These are phyloP conservation scores for Gasterosteus nipponicus DNA, from an alignment of 2,113 vertebrate species.

Conservation along the genomic window DNA sequence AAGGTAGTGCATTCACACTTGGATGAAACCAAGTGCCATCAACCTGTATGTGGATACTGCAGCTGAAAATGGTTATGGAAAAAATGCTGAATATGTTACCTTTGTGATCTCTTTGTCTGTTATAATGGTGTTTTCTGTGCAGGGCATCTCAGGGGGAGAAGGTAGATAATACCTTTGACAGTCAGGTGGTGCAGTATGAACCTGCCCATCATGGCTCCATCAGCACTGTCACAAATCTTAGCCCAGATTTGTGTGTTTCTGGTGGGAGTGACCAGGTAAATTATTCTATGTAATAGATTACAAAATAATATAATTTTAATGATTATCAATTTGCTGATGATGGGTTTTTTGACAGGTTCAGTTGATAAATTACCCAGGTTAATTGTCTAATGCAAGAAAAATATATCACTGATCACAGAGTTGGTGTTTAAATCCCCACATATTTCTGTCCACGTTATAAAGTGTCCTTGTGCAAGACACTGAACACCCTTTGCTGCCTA, in stretches of 20 bases:
- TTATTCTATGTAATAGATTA: background rate
- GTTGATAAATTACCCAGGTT: background rate
- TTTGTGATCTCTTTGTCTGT: background rate
- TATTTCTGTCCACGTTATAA: too few species aligned
- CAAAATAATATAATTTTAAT: background rate
- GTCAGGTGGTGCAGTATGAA: slow-evolving; percentile 76
- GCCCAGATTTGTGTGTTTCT: slow-evolving; percentile 89
- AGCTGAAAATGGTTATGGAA: background rate
- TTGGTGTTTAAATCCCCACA: too few species aligned
- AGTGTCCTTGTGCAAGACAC: too few species aligned
- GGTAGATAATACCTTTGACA: slow-evolving; percentile 57
- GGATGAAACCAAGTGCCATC: background rate
- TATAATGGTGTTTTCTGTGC: slow-evolving; percentile 38
- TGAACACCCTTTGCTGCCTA: too few species aligned
- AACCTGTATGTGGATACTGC: background rate
- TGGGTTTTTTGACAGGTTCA: background rate
- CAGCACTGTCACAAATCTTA: slow-evolving; percentile 86
- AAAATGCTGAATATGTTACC: background rate
- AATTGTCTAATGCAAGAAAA: background rate
- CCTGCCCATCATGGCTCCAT: slow-evolving; percentile 84
- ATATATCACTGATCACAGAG: too few species aligned
- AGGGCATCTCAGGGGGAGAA: slow-evolving; percentile 79
- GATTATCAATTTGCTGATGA: background rate
- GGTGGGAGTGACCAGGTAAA: slow-evolving; percentile 92
- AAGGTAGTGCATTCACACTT: background rate